A percentile compares a stretch with the other conserved stretches of the same genome.
Evolutionary conservation across 2,888 invertebrate species (phyloP).

Genomic region (Acrocera orbiculus): DNA sequence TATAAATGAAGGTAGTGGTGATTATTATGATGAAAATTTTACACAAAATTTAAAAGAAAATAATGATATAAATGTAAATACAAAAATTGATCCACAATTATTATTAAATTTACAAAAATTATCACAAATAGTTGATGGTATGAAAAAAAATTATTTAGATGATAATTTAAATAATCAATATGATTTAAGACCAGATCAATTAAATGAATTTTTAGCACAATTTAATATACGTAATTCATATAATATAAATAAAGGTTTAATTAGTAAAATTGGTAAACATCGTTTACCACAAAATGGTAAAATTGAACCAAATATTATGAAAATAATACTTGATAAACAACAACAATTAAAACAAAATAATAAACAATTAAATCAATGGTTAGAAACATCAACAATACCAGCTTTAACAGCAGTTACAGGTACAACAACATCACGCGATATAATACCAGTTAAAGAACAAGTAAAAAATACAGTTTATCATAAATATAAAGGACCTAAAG

Average conservation of each 20-base stretch:
- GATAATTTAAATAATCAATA: conserved; percentile 13
- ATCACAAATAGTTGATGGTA: conserved; percentile 27
- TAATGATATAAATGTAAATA: conserved; percentile 9
- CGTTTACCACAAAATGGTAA: conserved; percentile 11
- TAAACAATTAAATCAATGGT: not conserved
- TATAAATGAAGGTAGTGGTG: not conserved
- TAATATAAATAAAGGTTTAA: no score
- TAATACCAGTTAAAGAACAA: not conserved
- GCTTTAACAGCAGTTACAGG: no score
- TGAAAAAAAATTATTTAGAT: conserved; percentile 23
- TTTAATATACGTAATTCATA: no score
- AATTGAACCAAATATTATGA: conserved; percentile 12
- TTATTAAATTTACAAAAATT: conserved; percentile 22
- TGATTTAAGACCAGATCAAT: conserved; percentile 27
- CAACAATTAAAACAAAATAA: conserved; percentile 7
- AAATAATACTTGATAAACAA: conserved; percentile 12
- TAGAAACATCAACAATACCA: not conserved
- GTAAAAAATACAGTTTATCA: not conserved
- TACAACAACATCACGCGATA: not conserved
- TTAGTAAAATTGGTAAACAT: conserved; percentile 8
- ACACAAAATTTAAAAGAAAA: not conserved
- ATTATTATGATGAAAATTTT: not conserved
- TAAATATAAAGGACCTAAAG: not conserved
- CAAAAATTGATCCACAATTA: conserved; percentile 23
- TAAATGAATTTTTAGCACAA: conserved; percentile 29